Evolutionary conservation across 1,140 invertebrate species (phyloP).

Genomic region (Ips nitidus): DNA sequence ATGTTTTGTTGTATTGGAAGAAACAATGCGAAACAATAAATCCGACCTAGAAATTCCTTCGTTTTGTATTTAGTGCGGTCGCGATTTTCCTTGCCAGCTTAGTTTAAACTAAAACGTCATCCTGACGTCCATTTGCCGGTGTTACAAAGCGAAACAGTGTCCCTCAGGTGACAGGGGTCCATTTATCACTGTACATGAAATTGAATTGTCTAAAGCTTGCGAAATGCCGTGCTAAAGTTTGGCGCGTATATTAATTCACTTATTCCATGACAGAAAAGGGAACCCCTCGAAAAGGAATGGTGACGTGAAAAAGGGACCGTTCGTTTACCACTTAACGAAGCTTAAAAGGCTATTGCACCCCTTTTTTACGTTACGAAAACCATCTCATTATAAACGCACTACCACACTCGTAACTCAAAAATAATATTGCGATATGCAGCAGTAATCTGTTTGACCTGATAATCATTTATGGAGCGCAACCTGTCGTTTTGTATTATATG

Average conservation of each 20-base stretch:
- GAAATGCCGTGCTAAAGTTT: conserved; percentile 34
- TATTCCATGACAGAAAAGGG: conserved; percentile 24
- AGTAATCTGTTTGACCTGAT: no score
- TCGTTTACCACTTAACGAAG: no score
- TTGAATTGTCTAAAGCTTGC: conserved; percentile 33
- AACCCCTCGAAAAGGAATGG: conserved; percentile 54
- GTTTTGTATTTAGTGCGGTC: background rate
- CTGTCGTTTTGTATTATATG: no score
- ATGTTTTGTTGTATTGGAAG: conserved; percentile 1
- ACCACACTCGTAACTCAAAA: no score
- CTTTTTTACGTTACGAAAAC: no score
- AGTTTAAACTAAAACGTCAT: conserved; percentile 1
- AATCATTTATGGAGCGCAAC: no score
- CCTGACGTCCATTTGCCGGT: background rate
- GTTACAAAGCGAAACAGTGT: conserved; percentile 26
- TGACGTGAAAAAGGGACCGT: no score
- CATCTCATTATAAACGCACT: no score
- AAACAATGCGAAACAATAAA: background rate
- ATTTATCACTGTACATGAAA: conserved; percentile 34
- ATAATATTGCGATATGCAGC: no score
- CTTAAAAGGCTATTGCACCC: no score
- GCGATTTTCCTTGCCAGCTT: background rate
- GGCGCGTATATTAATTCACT: conserved; percentile 34
- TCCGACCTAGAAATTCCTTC: background rate
- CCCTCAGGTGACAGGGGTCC: conserved; percentile 28